Conservation (phyloP, 2,888 invertebrate species). For the Drosophila pseudotakahashii region DNA sequence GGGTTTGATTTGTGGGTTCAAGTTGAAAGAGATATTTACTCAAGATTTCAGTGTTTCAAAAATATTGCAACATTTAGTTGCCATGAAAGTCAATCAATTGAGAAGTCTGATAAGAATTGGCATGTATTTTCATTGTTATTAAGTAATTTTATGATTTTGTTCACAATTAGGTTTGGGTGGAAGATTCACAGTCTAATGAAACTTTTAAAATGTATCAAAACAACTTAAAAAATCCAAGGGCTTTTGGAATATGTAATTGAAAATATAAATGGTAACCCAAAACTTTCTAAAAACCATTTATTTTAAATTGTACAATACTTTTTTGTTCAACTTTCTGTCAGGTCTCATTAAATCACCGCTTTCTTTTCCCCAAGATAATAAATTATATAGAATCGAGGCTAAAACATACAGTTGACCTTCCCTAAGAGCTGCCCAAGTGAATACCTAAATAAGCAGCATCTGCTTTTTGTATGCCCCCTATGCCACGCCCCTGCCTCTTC, state of each 20-base stretch:
- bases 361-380: slow-evolving; percentile 4
- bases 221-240: no score
- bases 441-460: slow-evolving; percentile 16
- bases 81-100: background rate
- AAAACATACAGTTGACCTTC: slow-evolving; percentile 22
- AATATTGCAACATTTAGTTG: background rate
- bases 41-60: background rate
- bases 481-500: background rate
- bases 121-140: background rate
- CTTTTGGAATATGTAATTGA: no score
- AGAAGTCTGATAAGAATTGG: background rate
- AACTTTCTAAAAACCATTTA: no score
- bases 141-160: background rate
- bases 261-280: no score
- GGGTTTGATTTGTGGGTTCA: background rate
- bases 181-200: no score
- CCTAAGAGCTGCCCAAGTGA: slow-evolving; percentile 10
- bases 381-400: slow-evolving; percentile 22
- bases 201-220: no score
- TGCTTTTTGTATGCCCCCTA: slow-evolving; percentile 10
- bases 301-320: background rate
- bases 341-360: background rate
- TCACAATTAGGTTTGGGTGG: no score
- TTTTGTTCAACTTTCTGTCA: background rate
- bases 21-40: background rate